Evolutionary conservation across 2,113 vertebrate genomes (phyloP).

Genomic region (Gallinago media): DNA sequence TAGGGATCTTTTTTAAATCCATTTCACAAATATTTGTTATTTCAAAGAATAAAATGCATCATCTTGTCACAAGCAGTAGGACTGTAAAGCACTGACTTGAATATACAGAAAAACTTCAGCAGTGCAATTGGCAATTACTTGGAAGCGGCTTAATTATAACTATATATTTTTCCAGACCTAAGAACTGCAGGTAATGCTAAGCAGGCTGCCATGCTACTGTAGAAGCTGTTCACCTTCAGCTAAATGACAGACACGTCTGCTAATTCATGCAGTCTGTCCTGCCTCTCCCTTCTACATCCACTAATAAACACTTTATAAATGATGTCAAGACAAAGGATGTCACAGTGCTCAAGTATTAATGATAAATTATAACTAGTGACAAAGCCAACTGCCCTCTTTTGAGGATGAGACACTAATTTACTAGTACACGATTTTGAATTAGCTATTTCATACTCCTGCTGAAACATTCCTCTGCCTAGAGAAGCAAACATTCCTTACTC

Average conservation of each 20-base stretch:
- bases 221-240: background rate
- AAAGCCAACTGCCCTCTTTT: background rate
- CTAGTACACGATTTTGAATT: background rate
- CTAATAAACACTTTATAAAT: background rate
- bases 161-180: background rate
- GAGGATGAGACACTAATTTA: background rate
- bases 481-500: background rate
- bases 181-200: background rate
- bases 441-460: background rate
- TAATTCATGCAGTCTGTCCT: background rate
- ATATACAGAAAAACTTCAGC: background rate
- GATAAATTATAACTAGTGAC: background rate
- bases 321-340: background rate
- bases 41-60: background rate
- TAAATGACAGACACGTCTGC: background rate
- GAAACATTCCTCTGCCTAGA: background rate
- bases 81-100: background rate
- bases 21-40: background rate
- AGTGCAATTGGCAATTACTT: background rate
- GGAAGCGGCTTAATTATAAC: background rate
- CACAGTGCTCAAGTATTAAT: background rate
- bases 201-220: background rate
- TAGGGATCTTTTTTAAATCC: background rate
- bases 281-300: background rate
- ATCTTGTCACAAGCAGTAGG: background rate